phyloP scores from a whole-genome alignment of 2,113 vertebrate genomes.

The Dolichotis patagonum region DNA sequence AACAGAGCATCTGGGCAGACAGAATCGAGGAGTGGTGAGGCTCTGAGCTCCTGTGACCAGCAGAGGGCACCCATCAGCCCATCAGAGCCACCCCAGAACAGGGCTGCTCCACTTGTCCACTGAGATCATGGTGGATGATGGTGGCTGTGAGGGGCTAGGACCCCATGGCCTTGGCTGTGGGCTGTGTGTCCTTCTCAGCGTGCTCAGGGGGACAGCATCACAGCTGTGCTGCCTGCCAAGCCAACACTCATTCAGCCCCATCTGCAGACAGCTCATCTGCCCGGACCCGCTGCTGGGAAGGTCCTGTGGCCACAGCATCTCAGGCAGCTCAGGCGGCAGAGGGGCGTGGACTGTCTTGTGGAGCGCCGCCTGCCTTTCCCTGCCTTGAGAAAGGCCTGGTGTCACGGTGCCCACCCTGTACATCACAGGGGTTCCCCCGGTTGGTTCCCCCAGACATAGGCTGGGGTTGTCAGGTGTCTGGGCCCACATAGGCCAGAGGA shows the following conservation, averaged over 20 bases:
- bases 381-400: too few species aligned
- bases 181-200: neutral
- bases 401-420: too few species aligned
- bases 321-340: too few species aligned
- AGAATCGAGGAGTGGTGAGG: neutral
- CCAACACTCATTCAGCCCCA: neutral
- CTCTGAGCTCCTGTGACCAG: neutral
- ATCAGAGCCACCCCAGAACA: rapidly evolving
- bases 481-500: neutral
- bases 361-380: neutral
- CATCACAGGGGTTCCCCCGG: too few species aligned
- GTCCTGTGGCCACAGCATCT: rapidly evolving
- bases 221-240: rapidly evolving
- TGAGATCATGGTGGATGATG: rapidly evolving
- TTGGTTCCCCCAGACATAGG: neutral
- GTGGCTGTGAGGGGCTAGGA: rapidly evolving
- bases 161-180: rapidly evolving
- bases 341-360: rapidly evolving
- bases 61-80: neutral
- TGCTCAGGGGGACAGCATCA: too few species aligned
- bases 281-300: too few species aligned
- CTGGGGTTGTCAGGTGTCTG: too few species aligned
- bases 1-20: neutral
- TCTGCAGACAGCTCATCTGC: neutral
- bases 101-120: rapidly evolving